phyloP scores from a whole-genome alignment of 2,113 vertebrate species.

The Eulemur macaco region DNA sequence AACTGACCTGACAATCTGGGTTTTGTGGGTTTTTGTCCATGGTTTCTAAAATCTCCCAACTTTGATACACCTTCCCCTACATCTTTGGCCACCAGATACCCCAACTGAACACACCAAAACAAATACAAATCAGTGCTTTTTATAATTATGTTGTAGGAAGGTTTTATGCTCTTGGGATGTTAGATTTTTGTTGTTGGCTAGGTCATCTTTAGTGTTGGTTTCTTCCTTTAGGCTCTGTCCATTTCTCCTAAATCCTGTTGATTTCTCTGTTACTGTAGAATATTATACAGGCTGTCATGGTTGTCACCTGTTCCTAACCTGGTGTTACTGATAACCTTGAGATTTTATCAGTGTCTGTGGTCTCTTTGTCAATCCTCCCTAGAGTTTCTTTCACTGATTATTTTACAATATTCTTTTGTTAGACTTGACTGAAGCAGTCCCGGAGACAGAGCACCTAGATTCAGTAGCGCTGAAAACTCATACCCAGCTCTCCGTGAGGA shows the following conservation, averaged over 20 bases:
- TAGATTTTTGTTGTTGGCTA: background rate
- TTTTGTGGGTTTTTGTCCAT: background rate
- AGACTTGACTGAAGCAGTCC: conserved; percentile 88
- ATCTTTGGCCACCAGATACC: background rate
- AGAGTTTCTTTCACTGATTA: background rate
- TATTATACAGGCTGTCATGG: background rate
- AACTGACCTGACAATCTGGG: background rate
- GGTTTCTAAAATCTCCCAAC: background rate
- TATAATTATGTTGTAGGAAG: background rate
- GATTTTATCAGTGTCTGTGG: background rate
- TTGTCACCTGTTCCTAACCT: background rate
- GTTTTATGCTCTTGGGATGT: background rate
- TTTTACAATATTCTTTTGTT: conserved; percentile 41
- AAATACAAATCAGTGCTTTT: background rate
- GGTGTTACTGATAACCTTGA: background rate
- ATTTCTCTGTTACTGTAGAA: background rate
- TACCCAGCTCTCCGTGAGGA: conserved; percentile 87
- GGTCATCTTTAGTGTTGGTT: background rate
- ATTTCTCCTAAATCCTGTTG: background rate
- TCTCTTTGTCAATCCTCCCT: background rate
- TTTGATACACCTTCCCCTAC: background rate
- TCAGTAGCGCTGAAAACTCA: conserved; percentile 88
- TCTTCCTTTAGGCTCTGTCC: background rate
- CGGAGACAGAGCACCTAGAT: conserved; percentile 87
- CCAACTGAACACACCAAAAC: background rate